Conservation (phyloP, 1,140 invertebrate genomes). For the Aphaenogaster floridana region DNA sequence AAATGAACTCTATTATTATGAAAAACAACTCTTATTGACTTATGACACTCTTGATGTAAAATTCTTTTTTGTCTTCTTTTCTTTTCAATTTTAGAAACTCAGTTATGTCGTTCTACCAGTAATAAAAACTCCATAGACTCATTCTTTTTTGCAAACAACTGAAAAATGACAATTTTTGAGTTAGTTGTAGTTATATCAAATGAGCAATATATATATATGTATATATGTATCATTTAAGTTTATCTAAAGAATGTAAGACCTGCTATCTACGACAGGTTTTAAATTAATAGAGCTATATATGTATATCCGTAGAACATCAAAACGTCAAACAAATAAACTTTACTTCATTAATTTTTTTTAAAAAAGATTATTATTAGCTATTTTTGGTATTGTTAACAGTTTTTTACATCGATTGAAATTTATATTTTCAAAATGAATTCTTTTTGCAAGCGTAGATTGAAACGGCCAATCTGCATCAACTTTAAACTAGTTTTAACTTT, state of each 20-base stretch:
- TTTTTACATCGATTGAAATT: background rate
- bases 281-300: background rate
- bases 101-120: too few species aligned
- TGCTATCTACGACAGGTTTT: background rate
- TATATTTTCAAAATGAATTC: background rate
- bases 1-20: too few species aligned
- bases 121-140: too few species aligned
- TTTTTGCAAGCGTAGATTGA: background rate
- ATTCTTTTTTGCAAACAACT: too few species aligned
- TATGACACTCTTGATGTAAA: too few species aligned
- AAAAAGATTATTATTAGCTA: background rate
- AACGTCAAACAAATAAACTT: background rate
- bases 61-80: too few species aligned
- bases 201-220: too few species aligned
- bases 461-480: background rate
- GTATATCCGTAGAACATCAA: background rate
- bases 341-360: background rate
- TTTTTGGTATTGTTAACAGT: background rate
- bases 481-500: constrained; percentile 8
- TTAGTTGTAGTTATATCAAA: too few species aligned
- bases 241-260: background rate
- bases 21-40: too few species aligned
- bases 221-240: background rate
- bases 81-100: too few species aligned
- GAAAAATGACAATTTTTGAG: too few species aligned